Evolutionary conservation across 2,888 invertebrate genomes (phyloP).

Genomic region (Crocallis elinguaria): DNA sequence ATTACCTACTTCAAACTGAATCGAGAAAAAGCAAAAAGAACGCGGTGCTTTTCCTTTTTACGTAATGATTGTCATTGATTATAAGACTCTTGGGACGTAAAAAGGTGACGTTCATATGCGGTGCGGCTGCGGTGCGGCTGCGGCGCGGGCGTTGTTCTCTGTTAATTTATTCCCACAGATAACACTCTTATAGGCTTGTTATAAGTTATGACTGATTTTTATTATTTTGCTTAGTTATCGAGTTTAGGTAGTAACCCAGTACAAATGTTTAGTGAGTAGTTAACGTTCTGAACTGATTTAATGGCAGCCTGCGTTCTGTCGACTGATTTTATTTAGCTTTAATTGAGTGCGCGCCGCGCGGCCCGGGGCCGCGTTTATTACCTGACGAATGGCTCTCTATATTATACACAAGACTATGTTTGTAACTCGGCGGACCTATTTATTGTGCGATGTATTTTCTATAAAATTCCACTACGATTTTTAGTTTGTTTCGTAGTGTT

Average conservation of each 20-base stretch:
- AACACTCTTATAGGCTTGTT: slow-evolving; percentile 12
- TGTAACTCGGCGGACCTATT: no score
- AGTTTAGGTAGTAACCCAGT: slow-evolving; percentile 59
- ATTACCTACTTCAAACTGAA: no score
- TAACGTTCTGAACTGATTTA: slow-evolving; percentile 41
- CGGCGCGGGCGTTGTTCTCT: no score
- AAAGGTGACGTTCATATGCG: no score
- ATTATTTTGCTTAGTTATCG: slow-evolving; percentile 45
- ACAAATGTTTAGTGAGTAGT: slow-evolving; percentile 58
- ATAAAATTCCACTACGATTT: no score
- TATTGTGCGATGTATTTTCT: no score
- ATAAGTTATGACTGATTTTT: slow-evolving; percentile 70
- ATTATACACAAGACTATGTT: background rate
- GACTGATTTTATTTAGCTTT: slow-evolving; percentile 49
- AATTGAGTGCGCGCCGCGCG: slow-evolving; percentile 16
- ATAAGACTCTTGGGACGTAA: no score
- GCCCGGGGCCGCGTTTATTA: slow-evolving; percentile 13
- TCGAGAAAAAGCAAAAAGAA: no score
- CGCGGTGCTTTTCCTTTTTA: no score
- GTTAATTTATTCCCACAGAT: background rate
- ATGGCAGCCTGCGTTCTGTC: slow-evolving; percentile 36
- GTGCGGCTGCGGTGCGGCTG: no score
- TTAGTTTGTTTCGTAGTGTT: no score
- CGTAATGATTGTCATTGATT: no score
- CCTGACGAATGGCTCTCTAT: slow-evolving; percentile 5